Evolutionary conservation across 2,797 vertebrate genomes (phyloP), one percentile per base, ranked within the genome.

Genomic region (Tapera naevia): DNA sequence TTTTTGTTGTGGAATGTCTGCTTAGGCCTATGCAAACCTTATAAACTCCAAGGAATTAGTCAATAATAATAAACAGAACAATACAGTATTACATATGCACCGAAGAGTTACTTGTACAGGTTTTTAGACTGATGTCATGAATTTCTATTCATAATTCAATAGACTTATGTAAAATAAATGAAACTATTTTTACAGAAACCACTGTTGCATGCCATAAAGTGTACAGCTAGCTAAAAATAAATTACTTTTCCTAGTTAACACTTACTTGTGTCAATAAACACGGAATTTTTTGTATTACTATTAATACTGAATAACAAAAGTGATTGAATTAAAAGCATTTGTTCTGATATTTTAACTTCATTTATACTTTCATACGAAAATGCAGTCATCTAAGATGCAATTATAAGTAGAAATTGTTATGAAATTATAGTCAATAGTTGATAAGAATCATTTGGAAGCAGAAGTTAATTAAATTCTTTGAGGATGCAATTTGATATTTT

Each of bases 321-420:
- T 18, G 28, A 41, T 22, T 17, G 25, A 76, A 83, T 64, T 32
- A 33, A 80, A 78, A 65, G 1, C 2, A 11, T 33, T 66, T 74
- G 27, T 67, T 89, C 13, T 64, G 30, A 60, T 62, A 67, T 64
- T 56, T 65, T 76, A n/a, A 33, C 12, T 32, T 74, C 17, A 41
- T 2, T 28, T 71, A 32, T 1, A 32, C 4, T 61, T 91, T 64
- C 7, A 33, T 35, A 15, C 33, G 9, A 64, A 58, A 91, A 70
- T 18, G 2, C 0, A 50, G 9, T 13, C 1, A 21, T 21, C 4
- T 14, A 25, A 28, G 5, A 5, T 53, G 7, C 3, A 41, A 30
- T 48, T 74, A 5, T 24, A 60, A 43, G 5, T 19, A 48, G 13
- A 3, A 76, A 43, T 39, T 37, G 4, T 70, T 95, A 48, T 70